Conservation (phyloP, 1,140 invertebrate genomes). For the Muscidifurax raptorellus region DNA sequence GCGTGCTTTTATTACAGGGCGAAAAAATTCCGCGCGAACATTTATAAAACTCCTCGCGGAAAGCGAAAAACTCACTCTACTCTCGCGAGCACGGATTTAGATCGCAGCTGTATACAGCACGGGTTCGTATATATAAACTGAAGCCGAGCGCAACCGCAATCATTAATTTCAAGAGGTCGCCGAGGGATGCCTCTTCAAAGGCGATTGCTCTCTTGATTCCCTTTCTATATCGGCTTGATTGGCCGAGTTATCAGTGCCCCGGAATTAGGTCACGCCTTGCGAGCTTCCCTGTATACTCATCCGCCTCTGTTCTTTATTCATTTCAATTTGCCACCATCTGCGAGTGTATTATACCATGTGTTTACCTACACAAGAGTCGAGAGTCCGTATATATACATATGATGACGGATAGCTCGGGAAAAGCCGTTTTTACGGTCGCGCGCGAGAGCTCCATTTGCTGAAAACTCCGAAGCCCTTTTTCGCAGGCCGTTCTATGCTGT, state of each 20-base stretch:
- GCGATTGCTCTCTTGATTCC: conserved; percentile 31
- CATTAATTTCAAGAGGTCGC: conserved; percentile 15
- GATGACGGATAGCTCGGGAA: background rate
- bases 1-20: too few species aligned
- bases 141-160: conserved; percentile 15
- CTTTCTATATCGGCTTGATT: conserved; percentile 37
- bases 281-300: background rate
- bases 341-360: background rate
- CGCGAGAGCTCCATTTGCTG: conserved; percentile 8
- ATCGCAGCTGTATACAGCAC: too few species aligned
- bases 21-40: too few species aligned
- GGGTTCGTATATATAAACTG: too few species aligned
- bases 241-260: conserved; percentile 9
- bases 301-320: background rate
- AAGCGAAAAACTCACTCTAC: too few species aligned
- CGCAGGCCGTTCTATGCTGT: background rate
- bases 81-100: too few species aligned
- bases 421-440: background rate
- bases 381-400: background rate
- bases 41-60: too few species aligned
- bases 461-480: conserved; percentile 6
- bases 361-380: background rate
- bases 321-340: background rate
- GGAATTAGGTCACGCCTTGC: background rate
- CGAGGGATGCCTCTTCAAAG: conserved; percentile 43